These are phyloP conservation scores for Oeneis ivallda DNA, from an alignment of 2,888 invertebrate genomes.

Conservation along the genomic window DNA sequence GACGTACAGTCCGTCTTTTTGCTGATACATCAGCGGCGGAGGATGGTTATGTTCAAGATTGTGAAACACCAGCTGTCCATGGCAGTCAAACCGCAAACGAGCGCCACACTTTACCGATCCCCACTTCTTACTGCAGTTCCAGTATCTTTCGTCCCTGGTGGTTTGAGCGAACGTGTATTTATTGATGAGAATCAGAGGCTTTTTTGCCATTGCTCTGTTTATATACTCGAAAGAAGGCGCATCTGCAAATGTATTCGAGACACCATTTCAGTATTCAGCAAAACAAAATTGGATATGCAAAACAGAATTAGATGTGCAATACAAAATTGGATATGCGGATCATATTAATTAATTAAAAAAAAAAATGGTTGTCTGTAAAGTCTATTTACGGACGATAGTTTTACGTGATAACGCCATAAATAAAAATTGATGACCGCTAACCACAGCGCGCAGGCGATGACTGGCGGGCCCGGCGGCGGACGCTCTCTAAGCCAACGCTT, in stretches of 20 bases:
- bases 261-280: background rate
- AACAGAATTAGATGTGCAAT: background rate
- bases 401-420: no score
- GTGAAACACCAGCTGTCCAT: conserved; percentile 48
- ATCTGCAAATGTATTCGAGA: background rate
- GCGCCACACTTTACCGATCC: conserved; percentile 51
- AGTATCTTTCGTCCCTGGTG: conserved; percentile 55
- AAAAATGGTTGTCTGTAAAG: no score
- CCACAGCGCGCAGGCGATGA: no score
- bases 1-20: conserved; percentile 41
- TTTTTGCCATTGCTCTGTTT: conserved; percentile 44
- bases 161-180: conserved; percentile 54
- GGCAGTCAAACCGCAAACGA: conserved; percentile 51
- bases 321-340: no score
- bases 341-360: no score
- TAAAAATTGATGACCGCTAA: no score
- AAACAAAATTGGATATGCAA: background rate
- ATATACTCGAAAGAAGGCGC: conserved; percentile 43
- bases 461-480: no score
- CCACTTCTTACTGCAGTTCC: conserved; percentile 59
- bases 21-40: conserved; percentile 45
- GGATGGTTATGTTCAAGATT: conserved; percentile 53
- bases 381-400: no score
- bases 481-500: no score
- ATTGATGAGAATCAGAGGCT: conserved; percentile 44